Base-by-base conservation (phyloP, 2,888 invertebrate species). In the Acanthosepion esculentum region DNA sequence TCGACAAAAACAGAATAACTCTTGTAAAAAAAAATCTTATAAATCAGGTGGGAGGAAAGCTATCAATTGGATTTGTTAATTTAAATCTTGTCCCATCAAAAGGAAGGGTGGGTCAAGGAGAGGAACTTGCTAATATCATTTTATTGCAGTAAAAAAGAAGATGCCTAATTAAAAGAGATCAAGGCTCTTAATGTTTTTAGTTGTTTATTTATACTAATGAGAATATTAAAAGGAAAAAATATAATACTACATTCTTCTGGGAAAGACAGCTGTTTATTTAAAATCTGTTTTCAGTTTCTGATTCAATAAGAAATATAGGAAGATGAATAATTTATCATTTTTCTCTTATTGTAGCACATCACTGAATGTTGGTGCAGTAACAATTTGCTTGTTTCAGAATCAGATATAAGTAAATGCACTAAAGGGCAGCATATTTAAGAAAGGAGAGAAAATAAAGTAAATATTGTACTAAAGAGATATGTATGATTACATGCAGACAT, bases 11-110 rank as follows among this genome's bases (percentile, higher is more conserved):
- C 8, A 15, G 23, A 8, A n/a, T 1, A 78, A 12, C 2, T 41
- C 41, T 41, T 41, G 41, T 41, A 41, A 41, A 41, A 41, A 41
- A 41, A 41, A 2, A 41, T 41, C 41, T 41, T 41, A 41, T 41
- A 33, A n/a, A 78, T 33, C 5, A 78, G n/a, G 12, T 78, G 8
- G 78, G 4, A 78, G n/a, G 78, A 33, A 78, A 78, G n/a, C 78
- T 78, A n/a, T 78, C 78, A n/a, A 78, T 78, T 78, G 78, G 78
- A 78, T n/a, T n/a, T 78, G 78, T n/a, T 78, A 78, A 78, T 78
- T 78, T 78, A 10, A 33, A n/a, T 78, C n/a, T 78, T 29, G 78
- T 78, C 78, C n/a, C 78, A 78, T 78, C 78, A 78, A n/a, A 78
- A n/a, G 41, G n/a, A n/a, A 78, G 78, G 15, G n/a, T n/a, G 15